Evolutionary conservation across 2,113 vertebrate genomes (phyloP), one percentile per base, ranked within the genome.

Genomic region (Corythaixoides concolor): DNA sequence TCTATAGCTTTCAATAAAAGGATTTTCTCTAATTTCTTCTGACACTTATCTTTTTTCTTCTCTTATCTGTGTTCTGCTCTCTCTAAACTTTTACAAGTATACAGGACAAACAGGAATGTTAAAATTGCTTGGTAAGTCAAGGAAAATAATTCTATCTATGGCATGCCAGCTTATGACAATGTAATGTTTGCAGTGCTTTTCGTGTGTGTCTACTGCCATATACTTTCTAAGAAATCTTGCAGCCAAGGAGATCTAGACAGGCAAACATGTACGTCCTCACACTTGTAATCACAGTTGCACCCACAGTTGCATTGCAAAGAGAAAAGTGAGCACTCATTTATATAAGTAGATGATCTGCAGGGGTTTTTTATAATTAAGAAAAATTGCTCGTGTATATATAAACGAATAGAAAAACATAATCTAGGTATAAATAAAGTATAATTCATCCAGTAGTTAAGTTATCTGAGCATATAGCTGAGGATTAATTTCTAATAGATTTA

Each of bases 71-170:
- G 70, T 96, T 97, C 90, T 93, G 47, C 95, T 95, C 87, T 95
- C 93, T 97, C 86, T 94, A 97, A 97, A 96, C 96, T 97, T 74
- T 97, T 98, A 96, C 97, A 98, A 97, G 97, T 98, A 95, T 95
- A 97, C 97, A 98, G 97, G 97, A 97, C 80, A 98, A 97, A 95
- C 43, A 97, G 87, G 94, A 96, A 94, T 94, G 90, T 96, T 98
- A 90, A 97, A 97, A 94, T 96, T 84, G 50, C 81, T 95, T 96
- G 97, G 97, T 98, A 98, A 98, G 97, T 97, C 93, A 64, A 95
- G 85, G 94, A 96, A 91, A 97, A 50, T 83, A 85, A 75, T 76
- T 96, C 56, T 93, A 11, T 93, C 30, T 95, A 16, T 93, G 70
- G 97, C 96, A 97, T 97, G 96, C 85, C 80, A 93, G 23, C 33